Base-by-base conservation (phyloP, 1,140 invertebrate species). In the Halictus rubicundus region DNA sequence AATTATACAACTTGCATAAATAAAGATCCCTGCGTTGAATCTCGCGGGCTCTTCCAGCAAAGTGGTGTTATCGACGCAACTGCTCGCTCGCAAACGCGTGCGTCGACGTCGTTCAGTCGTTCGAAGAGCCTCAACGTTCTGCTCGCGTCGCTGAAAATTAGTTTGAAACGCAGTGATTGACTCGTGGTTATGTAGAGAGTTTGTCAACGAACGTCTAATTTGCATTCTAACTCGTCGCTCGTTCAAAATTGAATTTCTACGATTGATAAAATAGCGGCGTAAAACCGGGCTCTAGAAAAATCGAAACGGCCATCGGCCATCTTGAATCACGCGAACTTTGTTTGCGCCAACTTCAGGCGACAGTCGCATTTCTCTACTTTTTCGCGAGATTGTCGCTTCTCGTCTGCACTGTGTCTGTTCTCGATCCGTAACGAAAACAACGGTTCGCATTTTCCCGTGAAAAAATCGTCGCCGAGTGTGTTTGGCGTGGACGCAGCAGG, bases 321-420 rank as follows among this genome's bases (percentile, higher is more conserved):
- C 49, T 83, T 87, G 73, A 37, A 74, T 82, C 80, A 87, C 71
- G 77, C 75, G 80, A 82, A 57, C 72, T 77, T 83, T 86, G 84
- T 82, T 85, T 87, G 86, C 72, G 75, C 27, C 70, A 82, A 87
- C 82, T 88, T 88, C 86, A 79, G 21, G 21, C 21, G 39, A 12
- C 64, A 76, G 39, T 72, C n/a, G 79, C 73, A 79, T 85, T 80
- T 84, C 82, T 82, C 77, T 57, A 76, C 74, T 82, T 82, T 87
- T 79, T 76, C 80, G 68, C 60, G 76, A 78, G 65, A 79, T 63
- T 73, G 73, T 81, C 73, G 73, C 60, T 84, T 70, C 54, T 37
- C 63, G 72, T 83, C 16, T 61, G 66, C 57, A 61, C 75, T 82
- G 72, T 61, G 71, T 77, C 73, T 54, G 60, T 73, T 57, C 57